A percentile compares a stretch with the other conserved stretches of the same genome.
phyloP scores from a whole-genome alignment of 2,113 vertebrate species.

The Mesocricetus auratus region DNA sequence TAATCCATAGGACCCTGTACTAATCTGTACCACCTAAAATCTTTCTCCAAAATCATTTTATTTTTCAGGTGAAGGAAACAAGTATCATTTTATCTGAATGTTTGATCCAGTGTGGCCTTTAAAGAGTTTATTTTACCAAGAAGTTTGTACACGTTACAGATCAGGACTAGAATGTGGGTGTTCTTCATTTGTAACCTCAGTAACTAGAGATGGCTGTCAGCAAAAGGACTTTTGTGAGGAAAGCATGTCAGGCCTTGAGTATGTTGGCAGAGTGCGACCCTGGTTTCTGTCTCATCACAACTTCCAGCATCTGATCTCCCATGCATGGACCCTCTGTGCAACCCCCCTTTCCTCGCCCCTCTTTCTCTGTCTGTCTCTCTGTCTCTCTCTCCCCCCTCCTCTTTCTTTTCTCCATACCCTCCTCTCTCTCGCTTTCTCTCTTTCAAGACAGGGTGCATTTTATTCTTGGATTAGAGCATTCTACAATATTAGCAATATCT shows the following conservation, averaged over 20 bases:
- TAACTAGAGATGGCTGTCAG: fast-evolving
- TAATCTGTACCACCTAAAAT: background rate
- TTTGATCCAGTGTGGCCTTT: background rate
- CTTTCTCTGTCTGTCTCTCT: no score
- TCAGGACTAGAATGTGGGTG: background rate
- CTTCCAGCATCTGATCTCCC: fast-evolving
- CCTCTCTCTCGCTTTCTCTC: background rate
- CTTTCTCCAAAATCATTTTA: background rate
- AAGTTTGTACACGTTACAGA: background rate
- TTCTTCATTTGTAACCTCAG: background rate
- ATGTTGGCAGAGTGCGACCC: background rate
- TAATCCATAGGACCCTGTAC: background rate
- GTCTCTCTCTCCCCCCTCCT: no score
- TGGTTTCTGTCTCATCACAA: fast-evolving
- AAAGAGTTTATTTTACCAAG: background rate
- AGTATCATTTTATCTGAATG: background rate
- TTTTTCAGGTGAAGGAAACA: background rate
- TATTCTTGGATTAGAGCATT: background rate
- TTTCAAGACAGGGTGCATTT: background rate
- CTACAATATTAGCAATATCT: fast-evolving
- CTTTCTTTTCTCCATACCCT: no score
- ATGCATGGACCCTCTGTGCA: background rate
- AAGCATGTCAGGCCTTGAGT: background rate
- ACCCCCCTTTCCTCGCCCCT: background rate
- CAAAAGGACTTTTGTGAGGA: background rate